phyloP scores from a whole-genome alignment of 2,888 invertebrate species.

The Flexamia atlantica region DNA sequence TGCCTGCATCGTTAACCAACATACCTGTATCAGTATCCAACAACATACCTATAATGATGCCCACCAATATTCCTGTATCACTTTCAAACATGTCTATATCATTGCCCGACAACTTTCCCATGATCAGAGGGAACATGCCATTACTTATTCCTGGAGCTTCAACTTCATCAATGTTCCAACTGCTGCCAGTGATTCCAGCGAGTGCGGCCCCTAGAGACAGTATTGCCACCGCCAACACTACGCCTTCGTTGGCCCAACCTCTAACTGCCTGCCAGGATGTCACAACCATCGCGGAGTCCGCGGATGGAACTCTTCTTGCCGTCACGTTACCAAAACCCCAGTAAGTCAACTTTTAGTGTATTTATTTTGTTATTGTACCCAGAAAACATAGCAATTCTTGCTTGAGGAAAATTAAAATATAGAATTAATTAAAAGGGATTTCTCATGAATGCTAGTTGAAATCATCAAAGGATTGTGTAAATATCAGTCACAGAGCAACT shows the following conservation, averaged over 20 bases:
- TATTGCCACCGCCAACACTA: background rate
- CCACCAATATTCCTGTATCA: background rate
- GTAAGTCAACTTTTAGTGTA: background rate
- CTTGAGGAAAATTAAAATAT: too few relatives aligned
- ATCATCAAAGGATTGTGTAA: too few relatives aligned
- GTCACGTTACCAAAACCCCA: constrained; percentile 4
- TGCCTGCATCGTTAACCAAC: too few relatives aligned
- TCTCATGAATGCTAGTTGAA: too few relatives aligned
- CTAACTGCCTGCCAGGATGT: background rate
- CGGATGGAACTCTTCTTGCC: constrained; percentile 1
- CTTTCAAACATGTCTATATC: background rate
- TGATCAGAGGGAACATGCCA: background rate
- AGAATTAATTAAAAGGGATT: too few relatives aligned
- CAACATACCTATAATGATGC: background rate
- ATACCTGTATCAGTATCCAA: background rate
- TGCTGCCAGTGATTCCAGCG: background rate
- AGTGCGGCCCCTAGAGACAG: background rate
- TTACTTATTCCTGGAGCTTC: background rate
- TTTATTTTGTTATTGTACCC: too few relatives aligned
- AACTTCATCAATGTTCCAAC: background rate
- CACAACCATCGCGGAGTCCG: background rate
- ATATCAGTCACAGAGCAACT: too few relatives aligned
- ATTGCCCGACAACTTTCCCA: background rate
- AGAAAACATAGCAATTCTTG: too few relatives aligned
- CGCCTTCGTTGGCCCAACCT: background rate